phyloP scores from a whole-genome alignment of 2,888 invertebrate species.

The Hemithea aestivaria region DNA sequence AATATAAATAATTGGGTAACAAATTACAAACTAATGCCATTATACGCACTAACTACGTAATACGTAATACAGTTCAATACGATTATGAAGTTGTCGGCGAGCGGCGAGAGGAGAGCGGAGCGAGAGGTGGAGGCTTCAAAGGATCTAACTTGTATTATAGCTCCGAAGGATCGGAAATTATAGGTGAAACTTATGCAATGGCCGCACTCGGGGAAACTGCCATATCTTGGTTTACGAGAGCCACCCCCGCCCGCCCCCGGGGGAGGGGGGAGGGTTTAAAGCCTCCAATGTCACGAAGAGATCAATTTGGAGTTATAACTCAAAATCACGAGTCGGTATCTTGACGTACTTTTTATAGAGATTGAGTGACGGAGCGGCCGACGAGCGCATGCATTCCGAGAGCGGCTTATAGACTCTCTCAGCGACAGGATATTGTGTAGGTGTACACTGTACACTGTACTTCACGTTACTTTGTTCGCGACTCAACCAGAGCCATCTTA shows the following conservation, averaged over 20 bases:
- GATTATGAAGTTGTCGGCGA: conserved; percentile 18
- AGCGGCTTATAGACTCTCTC: no score
- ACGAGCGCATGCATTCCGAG: no score
- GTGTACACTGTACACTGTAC: no score
- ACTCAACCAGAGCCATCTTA: no score
- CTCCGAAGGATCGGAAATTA: conserved; percentile 45
- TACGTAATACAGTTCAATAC: conserved; percentile 24
- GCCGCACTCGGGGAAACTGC: conserved; percentile 31
- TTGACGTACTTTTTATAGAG: conserved; percentile 30
- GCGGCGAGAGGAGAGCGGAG: neutral
- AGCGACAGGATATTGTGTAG: no score
- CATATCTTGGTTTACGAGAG: conserved; percentile 41
- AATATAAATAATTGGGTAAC: neutral
- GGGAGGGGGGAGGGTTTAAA: conserved; percentile 27
- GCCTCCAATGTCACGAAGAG: conserved; percentile 45
- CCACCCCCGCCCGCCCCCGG: conserved; percentile 10
- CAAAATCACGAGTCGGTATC: conserved; percentile 32
- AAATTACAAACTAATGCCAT: conserved; percentile 5
- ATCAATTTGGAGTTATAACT: conserved; percentile 55
- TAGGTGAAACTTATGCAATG: conserved; percentile 52
- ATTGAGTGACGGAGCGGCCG: neutral
- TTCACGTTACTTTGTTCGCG: no score
- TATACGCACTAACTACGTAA: conserved; percentile 11
- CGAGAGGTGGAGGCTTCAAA: conserved; percentile 15
- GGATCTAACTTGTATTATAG: conserved; percentile 29